Base-by-base conservation (phyloP, 2,113 vertebrate genomes). In the Platichthys flesus region DNA sequence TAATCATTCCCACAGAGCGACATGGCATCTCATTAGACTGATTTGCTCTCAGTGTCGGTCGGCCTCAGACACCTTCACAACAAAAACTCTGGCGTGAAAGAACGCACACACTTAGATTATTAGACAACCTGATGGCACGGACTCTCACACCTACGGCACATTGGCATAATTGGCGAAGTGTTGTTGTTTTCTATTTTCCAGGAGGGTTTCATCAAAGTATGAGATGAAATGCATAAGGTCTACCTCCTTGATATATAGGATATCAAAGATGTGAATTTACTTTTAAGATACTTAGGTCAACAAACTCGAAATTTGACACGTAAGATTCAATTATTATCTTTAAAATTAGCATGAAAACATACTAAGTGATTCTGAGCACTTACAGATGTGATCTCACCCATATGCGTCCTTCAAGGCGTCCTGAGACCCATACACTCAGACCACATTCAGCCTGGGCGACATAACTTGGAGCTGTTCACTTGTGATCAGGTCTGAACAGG, bases 11-110 rank as follows among this genome's bases (percentile, higher is more conserved):
- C 72, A 84, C 66, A 61, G 85, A 88, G 81, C 52, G 82, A 83
- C 88, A 84, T 69, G 69, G 78, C 84, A 85, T 89, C 87, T 91
- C 85, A 92, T 92, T 93, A 86, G 79, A 79, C 77, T 84, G 81
- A 86, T 87, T 90, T 63, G 60, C 81, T 86, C 72, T 66, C n/a
- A 14, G 66, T 81, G 88, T 85, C 84, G 74, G 81, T 85, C 86
- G 81, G 61, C 40, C 66, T 75, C 65, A 83, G 73, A 85, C 86
- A 90, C 80, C 74, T 83, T 84, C 74, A 76, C 69, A 73, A 79
- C 35, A 71, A 74, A 62, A 79, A n/a, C 59, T 69, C 51, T 31
- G 52, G 67, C 45, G 66, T 42, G n/a, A 63, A 35, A 61, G 65
- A 78, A 55, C 28, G 69, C 59, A 61, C 20, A 84, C 70, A 81